These are phyloP conservation scores for Pantelozetes paolii DNA, from an alignment of 2,888 invertebrate genomes.

Conservation along the genomic window DNA sequence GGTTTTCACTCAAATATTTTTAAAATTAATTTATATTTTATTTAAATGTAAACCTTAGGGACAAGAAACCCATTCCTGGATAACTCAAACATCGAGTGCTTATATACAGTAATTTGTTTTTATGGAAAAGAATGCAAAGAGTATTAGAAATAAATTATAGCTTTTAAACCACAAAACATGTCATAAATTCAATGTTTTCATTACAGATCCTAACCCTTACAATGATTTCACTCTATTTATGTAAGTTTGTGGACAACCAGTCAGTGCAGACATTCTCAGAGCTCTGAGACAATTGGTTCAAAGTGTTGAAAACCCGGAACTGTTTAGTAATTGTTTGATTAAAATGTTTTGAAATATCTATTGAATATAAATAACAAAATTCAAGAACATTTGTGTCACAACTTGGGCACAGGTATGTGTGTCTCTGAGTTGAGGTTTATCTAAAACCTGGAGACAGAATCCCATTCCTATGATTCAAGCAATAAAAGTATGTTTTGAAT, in stretches of 20 bases:
- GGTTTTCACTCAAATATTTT: too few species aligned
- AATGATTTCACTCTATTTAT: slow-evolving; percentile 24
- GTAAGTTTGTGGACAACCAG: slow-evolving; percentile 16
- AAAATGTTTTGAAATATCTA: slow-evolving; percentile 61
- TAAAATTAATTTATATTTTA: too few species aligned
- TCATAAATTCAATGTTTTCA: too few species aligned
- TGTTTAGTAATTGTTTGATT: slow-evolving; percentile 8
- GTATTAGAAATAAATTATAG: too few species aligned
- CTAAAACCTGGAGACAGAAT: slow-evolving; percentile 29
- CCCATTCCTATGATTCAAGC: slow-evolving; percentile 5
- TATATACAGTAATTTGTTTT: too few species aligned
- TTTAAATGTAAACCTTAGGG: too few species aligned
- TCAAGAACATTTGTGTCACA: slow-evolving; percentile 61
- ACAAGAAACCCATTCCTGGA: too few species aligned
- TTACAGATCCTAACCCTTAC: not conserved
- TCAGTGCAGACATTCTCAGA: slow-evolving; percentile 41
- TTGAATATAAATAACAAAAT: slow-evolving; percentile 57
- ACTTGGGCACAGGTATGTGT: slow-evolving; percentile 69
- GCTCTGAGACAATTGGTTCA: slow-evolving; percentile 27
- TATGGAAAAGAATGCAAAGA: too few species aligned
- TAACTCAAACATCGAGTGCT: too few species aligned
- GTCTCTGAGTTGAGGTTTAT: slow-evolving; percentile 52
- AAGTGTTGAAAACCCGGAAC: not conserved
- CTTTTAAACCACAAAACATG: too few species aligned
- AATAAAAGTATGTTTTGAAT: not conserved